These are phyloP conservation scores for Heliconius ethilla DNA, from an alignment of 2,888 invertebrate species.

Conservation along the genomic window DNA sequence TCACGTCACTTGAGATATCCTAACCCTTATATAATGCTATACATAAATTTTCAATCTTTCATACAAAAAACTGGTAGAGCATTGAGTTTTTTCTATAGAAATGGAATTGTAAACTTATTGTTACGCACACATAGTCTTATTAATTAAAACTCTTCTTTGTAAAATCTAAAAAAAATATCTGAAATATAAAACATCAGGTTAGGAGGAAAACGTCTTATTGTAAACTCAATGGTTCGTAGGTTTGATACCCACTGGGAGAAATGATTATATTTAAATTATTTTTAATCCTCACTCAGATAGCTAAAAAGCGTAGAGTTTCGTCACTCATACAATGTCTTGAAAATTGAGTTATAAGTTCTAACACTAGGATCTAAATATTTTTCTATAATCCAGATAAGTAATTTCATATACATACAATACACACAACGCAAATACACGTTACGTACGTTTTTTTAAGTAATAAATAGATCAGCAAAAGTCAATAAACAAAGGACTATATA, in stretches of 20 bases:
- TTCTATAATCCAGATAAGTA: neutral
- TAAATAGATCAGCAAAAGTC: neutral
- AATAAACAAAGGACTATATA: neutral
- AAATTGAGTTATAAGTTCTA: neutral
- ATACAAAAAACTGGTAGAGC: neutral
- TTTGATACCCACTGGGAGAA: too few relatives aligned
- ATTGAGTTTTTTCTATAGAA: neutral
- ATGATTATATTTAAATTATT: too few relatives aligned
- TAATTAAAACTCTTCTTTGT: too few relatives aligned
- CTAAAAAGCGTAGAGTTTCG: neutral
- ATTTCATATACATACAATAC: neutral
- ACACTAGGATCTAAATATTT: neutral
- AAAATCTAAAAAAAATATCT: too few relatives aligned
- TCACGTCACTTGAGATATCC: slow-evolving; percentile 11
- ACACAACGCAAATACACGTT: too few relatives aligned
- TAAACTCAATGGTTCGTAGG: too few relatives aligned
- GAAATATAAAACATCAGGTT: too few relatives aligned
- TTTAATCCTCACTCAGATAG: too few relatives aligned
- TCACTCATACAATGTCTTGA: neutral
- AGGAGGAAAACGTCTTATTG: too few relatives aligned
- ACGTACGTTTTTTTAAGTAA: neutral
- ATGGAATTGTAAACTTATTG: neutral
- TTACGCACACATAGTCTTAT: too few relatives aligned
- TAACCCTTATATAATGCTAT: slow-evolving; percentile 6
- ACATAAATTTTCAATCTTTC: neutral